Base-by-base conservation (phyloP, 2,888 invertebrate species). In the Melangyna quadrimaculata region DNA sequence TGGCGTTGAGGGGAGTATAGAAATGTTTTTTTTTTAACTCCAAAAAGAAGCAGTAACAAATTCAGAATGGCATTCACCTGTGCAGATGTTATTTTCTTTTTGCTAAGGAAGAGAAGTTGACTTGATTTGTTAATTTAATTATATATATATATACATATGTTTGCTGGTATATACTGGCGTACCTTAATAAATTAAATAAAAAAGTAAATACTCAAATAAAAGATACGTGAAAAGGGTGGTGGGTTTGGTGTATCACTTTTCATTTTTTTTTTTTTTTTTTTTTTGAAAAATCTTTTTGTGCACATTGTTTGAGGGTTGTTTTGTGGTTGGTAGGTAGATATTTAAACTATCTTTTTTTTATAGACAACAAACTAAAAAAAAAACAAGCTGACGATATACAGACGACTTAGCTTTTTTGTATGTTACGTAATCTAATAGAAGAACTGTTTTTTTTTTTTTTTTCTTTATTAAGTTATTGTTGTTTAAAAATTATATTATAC, bases 11-110 rank as follows among this genome's bases (percentile, higher is more conserved):
- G 43, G 27, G 19, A 17, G 27, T n/a, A 37, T 10, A 27, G 40
- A 51, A 74, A 29, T 45, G 45, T 53, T 51, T 37, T 29, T n/a
- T n/a, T n/a, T n/a, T n/a, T n/a, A n/a, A 51, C 5, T 8, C 3
- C 7, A 43, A 63, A 24, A 24, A 67, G 35, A 27, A 29, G 27
- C 10, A 40, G 35, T 24, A 74, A 53, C 70, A 12, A 67, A 69
- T 72, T 61, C 48, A 55, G 43, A 57, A 71, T 73, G 73, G 82
- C 82, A 83, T 83, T 83, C 83, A 83, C 83, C 83, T 83, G 83
- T 78, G 70, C 83, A 63, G 73, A 70, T 78, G 72, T 35, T 45
- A 10, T 71, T 27, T 37, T 17, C n/a, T 43, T 57, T 32, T 19
- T 12, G 32, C n/a, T 57, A 35, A n/a, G 19, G 7, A 35, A 48